These are phyloP conservation scores for Cotesia congregata DNA, from an alignment of 2,888 invertebrate species.

Conservation along the genomic window DNA sequence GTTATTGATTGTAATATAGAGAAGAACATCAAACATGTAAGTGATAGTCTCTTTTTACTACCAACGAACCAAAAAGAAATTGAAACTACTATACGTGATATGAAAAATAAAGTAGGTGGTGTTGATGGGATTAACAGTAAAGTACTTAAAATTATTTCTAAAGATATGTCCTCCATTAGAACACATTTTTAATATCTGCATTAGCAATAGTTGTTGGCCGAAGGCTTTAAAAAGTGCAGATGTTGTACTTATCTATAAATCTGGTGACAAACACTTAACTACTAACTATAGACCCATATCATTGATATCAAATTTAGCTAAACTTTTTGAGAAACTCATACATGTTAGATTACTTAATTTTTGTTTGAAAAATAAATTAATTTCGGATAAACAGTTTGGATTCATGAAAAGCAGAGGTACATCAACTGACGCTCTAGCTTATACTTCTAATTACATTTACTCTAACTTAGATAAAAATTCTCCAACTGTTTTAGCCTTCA, in stretches of 20 bases:
- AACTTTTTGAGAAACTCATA: conserved; percentile 47
- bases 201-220: too few species aligned
- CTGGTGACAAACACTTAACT: too few species aligned
- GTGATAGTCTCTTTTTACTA: not conserved
- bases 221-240: too few species aligned
- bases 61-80: conserved; percentile 3
- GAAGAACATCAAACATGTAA: not conserved
- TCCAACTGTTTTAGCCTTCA: conserved; percentile 40
- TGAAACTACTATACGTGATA: not conserved
- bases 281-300: too few species aligned
- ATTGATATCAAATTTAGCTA: conserved; percentile 32
- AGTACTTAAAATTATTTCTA: conserved; percentile 27
- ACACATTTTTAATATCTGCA: too few species aligned
- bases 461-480: conserved; percentile 38
- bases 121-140: conserved; percentile 19
- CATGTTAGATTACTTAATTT: conserved; percentile 39
- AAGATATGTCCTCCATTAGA: conserved; percentile 18
- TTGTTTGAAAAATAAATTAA: conserved; percentile 10
- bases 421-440: conserved; percentile 27
- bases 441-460: conserved; percentile 37
- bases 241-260: too few species aligned
- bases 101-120: conserved; percentile 22
- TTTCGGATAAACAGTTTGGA: conserved; percentile 40
- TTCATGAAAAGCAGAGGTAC: conserved; percentile 41
- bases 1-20: not conserved